These are phyloP conservation scores for Apis mellifera DNA, from an alignment of 1,140 invertebrate genomes.

Conservation along the genomic window DNA sequence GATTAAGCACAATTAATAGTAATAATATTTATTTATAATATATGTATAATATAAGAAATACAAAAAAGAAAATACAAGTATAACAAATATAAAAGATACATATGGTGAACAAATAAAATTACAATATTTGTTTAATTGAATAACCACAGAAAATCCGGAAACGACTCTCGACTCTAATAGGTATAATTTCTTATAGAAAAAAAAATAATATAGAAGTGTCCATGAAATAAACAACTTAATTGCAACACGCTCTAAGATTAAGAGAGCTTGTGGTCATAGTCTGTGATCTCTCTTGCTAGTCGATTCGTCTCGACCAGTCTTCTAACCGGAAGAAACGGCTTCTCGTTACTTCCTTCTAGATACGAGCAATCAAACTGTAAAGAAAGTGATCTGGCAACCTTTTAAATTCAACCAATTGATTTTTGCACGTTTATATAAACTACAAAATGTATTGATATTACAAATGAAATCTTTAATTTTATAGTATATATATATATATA, in stretches of 20 bases:
- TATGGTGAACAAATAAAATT: no score
- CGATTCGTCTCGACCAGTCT: conserved; percentile 33
- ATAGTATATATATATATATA: no score
- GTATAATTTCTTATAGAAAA: not conserved
- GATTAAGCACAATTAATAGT: no score
- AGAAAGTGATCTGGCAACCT: conserved; percentile 51
- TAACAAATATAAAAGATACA: no score
- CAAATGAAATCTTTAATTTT: not conserved
- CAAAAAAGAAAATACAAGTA: no score
- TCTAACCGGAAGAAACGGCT: conserved; percentile 49
- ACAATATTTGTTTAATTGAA: not conserved
- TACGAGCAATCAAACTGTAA: conserved; percentile 28
- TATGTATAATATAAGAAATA: no score
- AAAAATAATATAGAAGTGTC: no score
- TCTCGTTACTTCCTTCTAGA: conserved; percentile 51
- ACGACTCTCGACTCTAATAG: not conserved
- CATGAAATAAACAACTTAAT: not conserved
- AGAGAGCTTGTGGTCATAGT: not conserved
- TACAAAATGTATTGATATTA: no score
- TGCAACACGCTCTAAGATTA: not conserved
- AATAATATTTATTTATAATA: no score
- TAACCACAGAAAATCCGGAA: not conserved
- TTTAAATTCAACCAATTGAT: not conserved
- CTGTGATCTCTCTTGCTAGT: conserved; percentile 41
- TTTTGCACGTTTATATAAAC: not conserved